These are phyloP conservation scores for Drosophila tropicalis DNA, from an alignment of 1,140 invertebrate genomes.

Conservation along the genomic window DNA sequence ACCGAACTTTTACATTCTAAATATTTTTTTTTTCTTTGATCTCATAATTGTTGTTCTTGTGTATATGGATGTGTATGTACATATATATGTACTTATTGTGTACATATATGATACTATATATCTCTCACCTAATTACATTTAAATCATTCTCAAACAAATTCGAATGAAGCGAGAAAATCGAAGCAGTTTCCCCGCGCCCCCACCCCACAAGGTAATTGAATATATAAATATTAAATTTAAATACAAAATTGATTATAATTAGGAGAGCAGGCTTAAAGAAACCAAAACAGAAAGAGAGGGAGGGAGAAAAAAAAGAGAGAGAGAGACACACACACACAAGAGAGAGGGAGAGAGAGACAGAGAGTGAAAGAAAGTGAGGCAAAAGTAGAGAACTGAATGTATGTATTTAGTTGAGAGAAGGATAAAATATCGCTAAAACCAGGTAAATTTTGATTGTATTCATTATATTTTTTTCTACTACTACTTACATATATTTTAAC, in stretches of 20 bases:
- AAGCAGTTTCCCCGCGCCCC: neutral
- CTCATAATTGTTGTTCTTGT: constrained; percentile 15
- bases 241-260: neutral
- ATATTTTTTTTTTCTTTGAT: neutral
- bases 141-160: constrained; percentile 9
- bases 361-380: neutral
- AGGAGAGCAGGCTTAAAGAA: neutral
- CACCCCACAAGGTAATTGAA: constrained; percentile 4
- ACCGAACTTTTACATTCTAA: constrained; percentile 21
- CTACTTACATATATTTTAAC: neutral
- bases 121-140: constrained; percentile 18
- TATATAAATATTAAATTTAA: neutral
- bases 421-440: constrained; percentile 9
- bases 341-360: neutral
- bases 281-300: neutral
- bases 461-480: neutral
- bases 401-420: neutral
- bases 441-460: constrained; percentile 19
- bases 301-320: neutral
- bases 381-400: neutral
- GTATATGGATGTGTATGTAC: constrained; percentile 3
- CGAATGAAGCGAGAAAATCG: constrained; percentile 3
- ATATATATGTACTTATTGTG: constrained; percentile 2
- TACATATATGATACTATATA: constrained; percentile 10
- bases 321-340: neutral